Percentiles rank a stretch among this genome's conserved stretches.
Conservation (phyloP, 2,113 vertebrate genomes). For the Myanophis thanlyinensis region DNA sequence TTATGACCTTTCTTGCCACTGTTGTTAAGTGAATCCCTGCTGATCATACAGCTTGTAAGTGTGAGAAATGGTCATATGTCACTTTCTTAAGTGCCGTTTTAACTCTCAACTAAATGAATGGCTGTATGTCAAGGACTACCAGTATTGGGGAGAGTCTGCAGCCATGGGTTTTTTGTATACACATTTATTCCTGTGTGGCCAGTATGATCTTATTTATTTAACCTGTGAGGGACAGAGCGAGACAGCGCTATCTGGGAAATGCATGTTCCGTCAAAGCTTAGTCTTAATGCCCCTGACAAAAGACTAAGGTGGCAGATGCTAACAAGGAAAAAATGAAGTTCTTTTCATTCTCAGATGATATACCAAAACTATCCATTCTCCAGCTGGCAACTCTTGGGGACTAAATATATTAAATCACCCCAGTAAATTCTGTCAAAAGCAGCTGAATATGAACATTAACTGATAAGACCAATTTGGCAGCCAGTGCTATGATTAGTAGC, state of each 20-base stretch:
- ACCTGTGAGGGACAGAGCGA: too few relatives aligned
- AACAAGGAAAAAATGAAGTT: conserved; percentile 29
- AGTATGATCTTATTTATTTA: not conserved
- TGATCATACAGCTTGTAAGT: too few relatives aligned
- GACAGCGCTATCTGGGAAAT: not conserved
- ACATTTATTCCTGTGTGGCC: not conserved
- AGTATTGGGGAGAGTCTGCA: not conserved
- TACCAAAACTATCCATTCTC: conserved; percentile 13
- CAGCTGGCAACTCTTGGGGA: conserved; percentile 8
- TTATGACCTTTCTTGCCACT: too few relatives aligned
- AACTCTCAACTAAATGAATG: too few relatives aligned
- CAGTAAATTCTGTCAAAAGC: conserved; percentile 27
- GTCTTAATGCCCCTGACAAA: conserved; percentile 3
- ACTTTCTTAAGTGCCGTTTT: too few relatives aligned
- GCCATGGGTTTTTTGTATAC: not conserved
- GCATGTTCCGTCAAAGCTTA: not conserved
- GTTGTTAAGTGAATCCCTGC: too few relatives aligned
- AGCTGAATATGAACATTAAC: conserved; percentile 17
- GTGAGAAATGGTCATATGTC: too few relatives aligned
- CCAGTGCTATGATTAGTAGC: conserved; percentile 7
- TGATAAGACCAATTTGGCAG: conserved; percentile 20
- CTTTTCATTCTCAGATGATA: conserved; percentile 18
- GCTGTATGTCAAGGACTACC: too few relatives aligned
- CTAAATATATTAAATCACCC: conserved; percentile 16
- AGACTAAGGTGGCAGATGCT: conserved; percentile 8